Percentiles rank a stretch among this genome's conserved stretches.
Evolutionary conservation across 2,797 vertebrate species (phyloP).

Genomic region (Pangasius sanitwongsei): DNA sequence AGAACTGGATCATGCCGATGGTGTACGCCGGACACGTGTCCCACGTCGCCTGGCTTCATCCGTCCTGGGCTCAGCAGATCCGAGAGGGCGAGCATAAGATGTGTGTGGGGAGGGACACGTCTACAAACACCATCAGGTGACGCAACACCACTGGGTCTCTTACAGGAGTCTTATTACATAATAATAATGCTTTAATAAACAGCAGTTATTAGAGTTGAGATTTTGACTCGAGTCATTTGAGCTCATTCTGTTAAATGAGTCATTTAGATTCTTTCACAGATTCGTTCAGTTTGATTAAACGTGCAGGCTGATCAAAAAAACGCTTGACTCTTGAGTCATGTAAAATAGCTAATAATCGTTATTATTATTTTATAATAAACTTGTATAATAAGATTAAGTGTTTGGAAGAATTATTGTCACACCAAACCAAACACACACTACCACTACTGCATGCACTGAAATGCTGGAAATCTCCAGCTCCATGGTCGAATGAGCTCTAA

Average conservation of each 20-base stretch:
- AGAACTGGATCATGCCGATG: slow-evolving; percentile 98
- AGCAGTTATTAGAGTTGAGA: not conserved
- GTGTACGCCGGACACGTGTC: slow-evolving; percentile 95
- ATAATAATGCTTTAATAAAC: not conserved
- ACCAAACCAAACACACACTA: not conserved
- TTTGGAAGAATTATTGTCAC: not conserved
- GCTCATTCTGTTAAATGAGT: not conserved
- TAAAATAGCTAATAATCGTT: not conserved
- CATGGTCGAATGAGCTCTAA: not conserved
- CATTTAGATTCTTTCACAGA: not conserved
- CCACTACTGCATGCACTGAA: not conserved
- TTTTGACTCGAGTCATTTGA: not conserved
- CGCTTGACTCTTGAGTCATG: not conserved
- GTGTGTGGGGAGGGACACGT: slow-evolving; percentile 72
- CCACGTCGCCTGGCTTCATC: slow-evolving; percentile 89
- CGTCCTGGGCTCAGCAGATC: slow-evolving; percentile 86
- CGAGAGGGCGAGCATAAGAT: slow-evolving; percentile 76
- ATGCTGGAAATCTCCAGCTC: not conserved
- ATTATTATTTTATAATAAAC: not conserved
- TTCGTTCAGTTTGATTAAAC: not conserved
- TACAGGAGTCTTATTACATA: not conserved
- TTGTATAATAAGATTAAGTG: not conserved
- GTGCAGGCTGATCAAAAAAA: not conserved
- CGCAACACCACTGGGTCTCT: not conserved
- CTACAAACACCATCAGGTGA: slow-evolving; percentile 81